A percentile compares a stretch with the other conserved stretches of the same genome.
These are phyloP conservation scores for Drosophila neutralis DNA, from an alignment of 2,888 invertebrate genomes.

Conservation along the genomic window DNA sequence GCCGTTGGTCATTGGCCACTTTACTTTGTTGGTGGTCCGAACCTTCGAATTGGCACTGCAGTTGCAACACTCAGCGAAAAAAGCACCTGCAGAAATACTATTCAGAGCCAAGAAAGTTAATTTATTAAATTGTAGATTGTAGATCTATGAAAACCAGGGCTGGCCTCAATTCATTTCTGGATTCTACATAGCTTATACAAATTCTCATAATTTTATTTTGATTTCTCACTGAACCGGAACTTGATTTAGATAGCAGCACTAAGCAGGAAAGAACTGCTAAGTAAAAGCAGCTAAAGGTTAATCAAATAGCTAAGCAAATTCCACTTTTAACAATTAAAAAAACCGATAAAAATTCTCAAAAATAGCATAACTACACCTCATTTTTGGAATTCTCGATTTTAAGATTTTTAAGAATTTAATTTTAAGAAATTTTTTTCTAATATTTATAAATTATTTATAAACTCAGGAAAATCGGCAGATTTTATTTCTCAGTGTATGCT, in stretches of 20 bases:
- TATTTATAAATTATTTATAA: neutral
- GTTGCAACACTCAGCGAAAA: slow-evolving; percentile 14
- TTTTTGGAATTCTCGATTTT: neutral
- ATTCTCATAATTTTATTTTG: neutral
- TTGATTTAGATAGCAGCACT: neutral
- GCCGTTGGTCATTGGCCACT: slow-evolving; percentile 54
- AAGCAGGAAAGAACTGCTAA: neutral
- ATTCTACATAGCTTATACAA: neutral
- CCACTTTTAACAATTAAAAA: neutral
- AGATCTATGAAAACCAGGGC: neutral
- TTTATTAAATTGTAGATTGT: neutral
- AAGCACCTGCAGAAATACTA: neutral
- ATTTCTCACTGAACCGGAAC: neutral
- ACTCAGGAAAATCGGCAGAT: fast-evolving
- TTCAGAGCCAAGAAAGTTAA: neutral
- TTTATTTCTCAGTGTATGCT: neutral
- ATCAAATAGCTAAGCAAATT: neutral
- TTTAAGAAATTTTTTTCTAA: neutral
- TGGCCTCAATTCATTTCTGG: neutral
- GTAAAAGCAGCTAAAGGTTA: neutral
- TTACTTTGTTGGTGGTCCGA: slow-evolving; percentile 66
- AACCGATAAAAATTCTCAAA: neutral
- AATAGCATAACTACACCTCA: fast-evolving
- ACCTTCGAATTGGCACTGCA: slow-evolving; percentile 29
- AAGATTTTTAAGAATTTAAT: neutral